A percentile compares a stretch with the other conserved stretches of the same genome.
Conservation (phyloP, 2,888 invertebrate genomes). For the Noctua janthina region DNA sequence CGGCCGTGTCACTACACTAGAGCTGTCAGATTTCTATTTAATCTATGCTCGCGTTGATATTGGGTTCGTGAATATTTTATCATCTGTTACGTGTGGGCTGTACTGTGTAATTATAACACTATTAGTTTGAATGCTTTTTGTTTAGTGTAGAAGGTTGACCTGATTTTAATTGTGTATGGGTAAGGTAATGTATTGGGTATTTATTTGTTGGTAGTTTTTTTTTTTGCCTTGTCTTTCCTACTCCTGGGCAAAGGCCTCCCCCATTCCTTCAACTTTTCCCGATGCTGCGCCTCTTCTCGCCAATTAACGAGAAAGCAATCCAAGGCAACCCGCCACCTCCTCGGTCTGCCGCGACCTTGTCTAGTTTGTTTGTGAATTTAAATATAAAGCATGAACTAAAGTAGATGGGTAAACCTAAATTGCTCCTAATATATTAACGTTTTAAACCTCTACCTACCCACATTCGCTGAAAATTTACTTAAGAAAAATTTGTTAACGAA, state of each 20-base stretch:
- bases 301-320: too few species aligned
- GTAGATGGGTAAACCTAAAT: background rate
- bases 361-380: background rate
- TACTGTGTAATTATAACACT: conserved; percentile 48
- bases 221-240: too few species aligned
- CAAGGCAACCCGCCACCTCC: too few species aligned
- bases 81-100: conserved; percentile 53
- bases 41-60: conserved; percentile 62
- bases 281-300: too few species aligned
- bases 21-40: conserved; percentile 68
- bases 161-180: conserved; percentile 26
- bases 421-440: background rate
- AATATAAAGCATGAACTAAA: background rate
- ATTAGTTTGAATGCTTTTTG: conserved; percentile 40
- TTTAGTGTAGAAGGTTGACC: conserved; percentile 35
- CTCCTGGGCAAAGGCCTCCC: too few species aligned
- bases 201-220: background rate
- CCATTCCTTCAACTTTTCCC: too few species aligned
- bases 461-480: background rate
- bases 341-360: too few species aligned
- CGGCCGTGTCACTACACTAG: conserved; percentile 64
- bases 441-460: background rate
- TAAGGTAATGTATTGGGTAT: background rate
- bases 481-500: background rate
- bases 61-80: conserved; percentile 62